Evolutionary conservation across 2,797 vertebrate species (phyloP), one percentile per base, ranked within the genome.

Genomic region (Pseudochaenichthys georgianus): DNA sequence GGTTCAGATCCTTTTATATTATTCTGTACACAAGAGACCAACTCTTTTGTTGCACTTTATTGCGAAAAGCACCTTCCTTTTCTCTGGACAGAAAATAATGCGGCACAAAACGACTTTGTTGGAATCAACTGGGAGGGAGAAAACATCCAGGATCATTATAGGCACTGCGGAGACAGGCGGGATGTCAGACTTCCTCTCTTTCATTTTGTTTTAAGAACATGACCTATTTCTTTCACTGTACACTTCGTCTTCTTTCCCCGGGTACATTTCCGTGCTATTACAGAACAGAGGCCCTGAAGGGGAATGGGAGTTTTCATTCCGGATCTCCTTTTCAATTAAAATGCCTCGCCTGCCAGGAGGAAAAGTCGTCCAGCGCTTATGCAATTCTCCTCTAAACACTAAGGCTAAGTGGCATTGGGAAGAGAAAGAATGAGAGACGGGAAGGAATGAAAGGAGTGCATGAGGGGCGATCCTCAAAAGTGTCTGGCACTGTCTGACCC

Each of bases 301-400:
- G 85, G 80, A 91, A 87, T 74, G 76, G 80, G 90, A 90, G 87
- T 88, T 93, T 92, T 93, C 86, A 91, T 88, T 91, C 88, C 77
- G 71, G 88, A 91, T 92, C 90, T 90, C 81, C 85, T 92, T 93
- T 94, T 94, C 92, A 94, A 93, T 95, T 93, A 95, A 92, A 91
- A 87, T 84, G 83, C 75, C 73, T 78, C 1, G 53, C 82, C 80
- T 86, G 89, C 88, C 89, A 78, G 76, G 75, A 89, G 88, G 84
- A 86, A 82, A 86, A 78, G 75, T 71, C 61, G 86, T 82, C 78
- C 67, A 65, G 77, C 62, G 80, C 86, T 95, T 94, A 93, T 86
- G 92, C 89, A 94, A 93, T 93, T 85, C 50, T 75, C 73, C 57
- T 75, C 78, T 51, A 61, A 84, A 92, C 76, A 76, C 77, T 79